Conservation (phyloP, 2,113 vertebrate species). For the Notothenia coriiceps region DNA sequence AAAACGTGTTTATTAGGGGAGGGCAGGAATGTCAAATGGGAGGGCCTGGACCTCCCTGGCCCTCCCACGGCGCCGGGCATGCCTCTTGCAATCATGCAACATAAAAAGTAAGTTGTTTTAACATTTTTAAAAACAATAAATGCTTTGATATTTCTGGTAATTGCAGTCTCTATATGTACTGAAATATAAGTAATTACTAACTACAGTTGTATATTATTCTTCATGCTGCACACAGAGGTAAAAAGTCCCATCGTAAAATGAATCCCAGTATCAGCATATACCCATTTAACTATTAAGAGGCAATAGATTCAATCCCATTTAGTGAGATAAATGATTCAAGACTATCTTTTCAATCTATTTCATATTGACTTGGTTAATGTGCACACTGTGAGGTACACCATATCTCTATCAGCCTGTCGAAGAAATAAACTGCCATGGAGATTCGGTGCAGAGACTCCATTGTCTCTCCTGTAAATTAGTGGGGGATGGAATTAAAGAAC, state of each 20-base stretch:
- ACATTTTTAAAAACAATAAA: neutral
- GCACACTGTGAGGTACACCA: slow-evolving; percentile 35
- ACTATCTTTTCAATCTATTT: slow-evolving; percentile 37
- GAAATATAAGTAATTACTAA: neutral
- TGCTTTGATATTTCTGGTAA: neutral
- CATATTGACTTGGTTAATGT: slow-evolving; percentile 52
- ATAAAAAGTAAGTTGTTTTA: neutral
- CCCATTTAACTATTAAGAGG: neutral
- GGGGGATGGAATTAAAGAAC: slow-evolving; percentile 67
- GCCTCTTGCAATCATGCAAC: neutral
- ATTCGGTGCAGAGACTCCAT: slow-evolving; percentile 48
- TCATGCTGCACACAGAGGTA: neutral
- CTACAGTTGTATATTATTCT: neutral
- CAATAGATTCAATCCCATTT: slow-evolving; percentile 1
- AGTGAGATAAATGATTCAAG: slow-evolving; percentile 31
- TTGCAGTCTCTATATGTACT: neutral
- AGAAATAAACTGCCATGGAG: slow-evolving; percentile 44
- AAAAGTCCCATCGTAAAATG: too few relatives aligned
- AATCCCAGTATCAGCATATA: neutral
- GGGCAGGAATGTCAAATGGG: too few relatives aligned
- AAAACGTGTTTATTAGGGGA: too few relatives aligned
- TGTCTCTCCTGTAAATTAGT: slow-evolving; percentile 76
- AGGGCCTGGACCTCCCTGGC: too few relatives aligned
- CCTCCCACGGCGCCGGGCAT: too few relatives aligned
- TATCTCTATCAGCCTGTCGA: slow-evolving; percentile 51